Evolutionary conservation across 2,113 vertebrate species (phyloP), one percentile per base, ranked within the genome.

Genomic region (Pteruthius melanotis): DNA sequence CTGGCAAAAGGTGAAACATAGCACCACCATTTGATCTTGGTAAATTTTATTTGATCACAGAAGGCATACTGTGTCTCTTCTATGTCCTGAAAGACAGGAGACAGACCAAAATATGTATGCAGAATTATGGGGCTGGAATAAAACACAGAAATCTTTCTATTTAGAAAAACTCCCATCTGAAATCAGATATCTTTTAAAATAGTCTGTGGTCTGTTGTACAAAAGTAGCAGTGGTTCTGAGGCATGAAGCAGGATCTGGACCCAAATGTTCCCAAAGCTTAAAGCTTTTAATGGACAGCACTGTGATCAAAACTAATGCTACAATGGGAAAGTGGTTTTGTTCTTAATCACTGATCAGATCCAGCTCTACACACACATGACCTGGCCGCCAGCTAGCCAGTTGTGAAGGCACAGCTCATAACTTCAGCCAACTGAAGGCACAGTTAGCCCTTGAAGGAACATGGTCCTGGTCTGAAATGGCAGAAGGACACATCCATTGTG

Each of bases 321-420:
- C 65, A 24, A 37, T 7, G 6, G 44, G 59, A 61, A 90, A 90
- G 13, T 69, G 20, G 0, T 90, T 72, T 71, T 85, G 31, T 33
- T 39, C 49, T 45, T 83, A 57, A 57, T 64, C 49, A 65, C 37
- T 72, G 71, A 69, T 56, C 26, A 53, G 78, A 65, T 37, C 28
- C 90, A 86, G 61, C 28, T 70, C 50, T 56, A 56, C 52, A 69
- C 31, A 49, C n/a, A 65, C 0, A 0, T 1, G 0, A 76, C 10
- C 45, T 39, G 18, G 37, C 40, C 50, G 40, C 18, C 66, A 76
- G 75, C 40, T 42, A 42, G 40, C 40, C 40, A 42, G 40, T 42
- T 42, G 14, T 13, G 40, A 42, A 42, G 40, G 40, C 40, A 42
- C 40, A 42, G 40, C 13, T 42, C 40, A 42, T 42, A 42, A 42